Evolutionary conservation across 2,888 invertebrate species (phyloP).

Genomic region (Fabriciana adippe): DNA sequence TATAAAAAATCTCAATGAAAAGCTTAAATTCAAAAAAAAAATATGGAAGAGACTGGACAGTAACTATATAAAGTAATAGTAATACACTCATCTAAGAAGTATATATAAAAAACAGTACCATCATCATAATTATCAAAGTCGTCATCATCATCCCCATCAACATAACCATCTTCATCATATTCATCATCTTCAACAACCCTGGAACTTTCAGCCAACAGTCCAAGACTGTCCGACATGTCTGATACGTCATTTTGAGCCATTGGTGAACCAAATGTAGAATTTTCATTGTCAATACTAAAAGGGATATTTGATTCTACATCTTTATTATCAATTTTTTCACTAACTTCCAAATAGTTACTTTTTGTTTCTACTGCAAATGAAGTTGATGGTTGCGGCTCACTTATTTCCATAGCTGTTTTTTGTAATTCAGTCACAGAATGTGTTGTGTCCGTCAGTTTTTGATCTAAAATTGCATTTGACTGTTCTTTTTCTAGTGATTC

Average conservation of each 20-base stretch:
- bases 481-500: background rate
- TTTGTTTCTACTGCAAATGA: constrained; percentile 5
- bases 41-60: too few species aligned
- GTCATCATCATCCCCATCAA: constrained; percentile 53
- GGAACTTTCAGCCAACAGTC: constrained; percentile 67
- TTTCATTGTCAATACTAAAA: constrained; percentile 10
- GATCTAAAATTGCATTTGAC: background rate
- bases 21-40: too few species aligned
- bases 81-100: too few species aligned
- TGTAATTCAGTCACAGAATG: constrained; percentile 1
- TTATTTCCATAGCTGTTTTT: background rate
- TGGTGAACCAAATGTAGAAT: constrained; percentile 20
- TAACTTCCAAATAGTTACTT: background rate
- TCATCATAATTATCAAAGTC: constrained; percentile 58
- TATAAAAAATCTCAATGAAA: too few species aligned
- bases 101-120: constrained; percentile 4
- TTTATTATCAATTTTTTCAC: background rate
- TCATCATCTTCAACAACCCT: constrained; percentile 63
- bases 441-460: too few species aligned
- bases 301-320: constrained; percentile 7
- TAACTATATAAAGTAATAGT: too few species aligned
- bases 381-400: constrained; percentile 1
- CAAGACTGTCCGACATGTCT: constrained; percentile 64
- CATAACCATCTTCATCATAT: constrained; percentile 61
- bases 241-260: constrained; percentile 41